phyloP scores from a whole-genome alignment of 1,140 invertebrate species.

The Drosophila albomicans region DNA sequence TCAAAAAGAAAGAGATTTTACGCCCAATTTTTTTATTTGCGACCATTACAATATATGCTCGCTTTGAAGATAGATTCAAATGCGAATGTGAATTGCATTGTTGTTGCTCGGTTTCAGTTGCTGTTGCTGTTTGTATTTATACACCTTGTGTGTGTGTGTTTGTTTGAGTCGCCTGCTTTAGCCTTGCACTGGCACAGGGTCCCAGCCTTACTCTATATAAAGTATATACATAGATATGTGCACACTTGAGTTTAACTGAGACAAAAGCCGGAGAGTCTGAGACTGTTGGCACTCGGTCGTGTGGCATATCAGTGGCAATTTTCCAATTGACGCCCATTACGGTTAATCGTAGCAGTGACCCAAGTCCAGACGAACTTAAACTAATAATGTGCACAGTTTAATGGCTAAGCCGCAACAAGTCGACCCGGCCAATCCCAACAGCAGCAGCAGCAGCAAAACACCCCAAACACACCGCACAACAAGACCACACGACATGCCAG shows the following conservation, averaged over 20 bases:
- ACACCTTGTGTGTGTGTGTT: constrained; percentile 14
- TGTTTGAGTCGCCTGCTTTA: constrained; percentile 6
- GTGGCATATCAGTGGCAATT: constrained; percentile 76
- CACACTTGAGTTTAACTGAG: background rate
- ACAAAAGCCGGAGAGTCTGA: constrained; percentile 15
- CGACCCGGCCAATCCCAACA: constrained; percentile 54
- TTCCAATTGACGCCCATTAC: constrained; percentile 82
- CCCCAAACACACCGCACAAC: constrained; percentile 34
- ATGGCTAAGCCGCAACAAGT: constrained; percentile 79
- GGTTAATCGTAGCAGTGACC: constrained; percentile 82
- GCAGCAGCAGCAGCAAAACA: constrained; percentile 29
- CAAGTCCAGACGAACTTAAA: constrained; percentile 80
- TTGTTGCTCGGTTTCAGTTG: constrained; percentile 1
- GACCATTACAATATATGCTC: no score
- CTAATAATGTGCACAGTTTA: constrained; percentile 81
- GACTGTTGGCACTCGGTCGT: constrained; percentile 35
- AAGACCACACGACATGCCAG: constrained; percentile 53
- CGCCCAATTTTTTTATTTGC: no score
- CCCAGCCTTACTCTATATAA: constrained; percentile 1
- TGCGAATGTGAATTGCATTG: constrained; percentile 4
- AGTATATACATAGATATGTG: background rate
- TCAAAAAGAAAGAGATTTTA: no score
- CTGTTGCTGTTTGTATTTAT: constrained; percentile 8
- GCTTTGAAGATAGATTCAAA: constrained; percentile 6
- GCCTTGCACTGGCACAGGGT: constrained; percentile 25